Evolutionary conservation across 2,888 invertebrate species (phyloP).

Genomic region (Trichacis sp.): DNA sequence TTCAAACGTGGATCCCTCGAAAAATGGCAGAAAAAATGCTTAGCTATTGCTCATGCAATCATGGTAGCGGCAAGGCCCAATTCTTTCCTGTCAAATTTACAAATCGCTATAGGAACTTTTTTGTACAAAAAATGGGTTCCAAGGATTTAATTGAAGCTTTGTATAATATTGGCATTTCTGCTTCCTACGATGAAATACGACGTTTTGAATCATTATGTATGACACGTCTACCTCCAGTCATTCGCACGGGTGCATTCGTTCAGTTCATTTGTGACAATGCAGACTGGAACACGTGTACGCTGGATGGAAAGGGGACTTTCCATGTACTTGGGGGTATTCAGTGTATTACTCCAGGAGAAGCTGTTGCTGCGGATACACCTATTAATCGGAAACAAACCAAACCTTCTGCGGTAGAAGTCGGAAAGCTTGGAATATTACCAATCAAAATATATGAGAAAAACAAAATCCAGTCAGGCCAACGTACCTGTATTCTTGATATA

Average conservation of each 20-base stretch:
- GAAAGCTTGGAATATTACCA: too few species aligned
- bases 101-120: conserved; percentile 21
- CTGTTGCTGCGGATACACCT: too few species aligned
- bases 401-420: too few species aligned
- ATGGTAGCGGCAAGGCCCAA: conserved; percentile 51
- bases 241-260: conserved; percentile 17
- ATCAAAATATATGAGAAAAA: too few species aligned
- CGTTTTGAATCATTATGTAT: conserved; percentile 46
- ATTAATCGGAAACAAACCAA: too few species aligned
- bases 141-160: conserved; percentile 47
- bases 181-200: conserved; percentile 49
- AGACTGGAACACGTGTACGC: conserved; percentile 25
- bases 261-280: conserved; percentile 45
- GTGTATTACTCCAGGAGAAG: conserved; percentile 20
- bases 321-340: conserved; percentile 33
- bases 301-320: conserved; percentile 34
- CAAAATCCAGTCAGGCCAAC: too few species aligned
- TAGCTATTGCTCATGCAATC: conserved; percentile 31
- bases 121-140: conserved; percentile 33
- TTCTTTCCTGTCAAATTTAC: conserved; percentile 53
- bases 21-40: conserved; percentile 17
- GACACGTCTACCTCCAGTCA: background rate
- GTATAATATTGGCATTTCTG: conserved; percentile 47
- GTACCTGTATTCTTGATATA: too few species aligned
- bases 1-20: background rate